Base-by-base conservation (phyloP, 1,140 invertebrate genomes). In the Aricia agestis region DNA sequence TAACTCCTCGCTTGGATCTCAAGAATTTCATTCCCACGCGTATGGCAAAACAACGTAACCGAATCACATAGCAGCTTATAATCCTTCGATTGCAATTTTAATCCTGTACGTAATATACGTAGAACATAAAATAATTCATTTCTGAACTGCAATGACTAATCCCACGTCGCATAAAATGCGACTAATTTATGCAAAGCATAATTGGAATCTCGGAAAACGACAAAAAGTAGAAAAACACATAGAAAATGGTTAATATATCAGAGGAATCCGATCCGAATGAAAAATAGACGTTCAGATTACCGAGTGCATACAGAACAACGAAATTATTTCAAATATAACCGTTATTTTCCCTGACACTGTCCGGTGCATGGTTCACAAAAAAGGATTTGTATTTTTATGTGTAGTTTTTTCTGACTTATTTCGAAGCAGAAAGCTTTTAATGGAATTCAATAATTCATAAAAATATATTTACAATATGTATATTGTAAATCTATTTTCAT, bases 321-420 rank as follows among this genome's bases (percentile, higher is more conserved):
- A 79, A 77, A 86, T 85, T 86, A 88, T 89, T 90, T 89, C 87
- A 79, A 90, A 88, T 87, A 89, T 83, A 85, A 82, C 82, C 84
- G 89, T 89, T 89, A 87, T 88, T 90, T 90, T 84, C 84, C 78
- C 76, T 80, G 76, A 73, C 70, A 74, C 78, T 85, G 86, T 87
- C 83, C 45, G 71, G 31, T 36, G 83, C 79, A 89, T 66, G 73
- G 86, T 81, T 74, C 42, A 78, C 84, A 86, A 74, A 83, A 83
- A 61, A 72, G 11, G 9, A 52, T 57, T 63, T 66, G 75, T 71
- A 68, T 57, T 71, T 52, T 15, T 52, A 52, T 52, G 41, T 11
- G 45, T 13, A 52, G 13, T 52, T 52, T 52, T 13, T 52, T 13
- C 9, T 4, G 0, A 52, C 10, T 1, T 13, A 52, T 52, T 52